Conservation (phyloP, 2,113 vertebrate genomes). For the Hipposideros armiger region DNA sequence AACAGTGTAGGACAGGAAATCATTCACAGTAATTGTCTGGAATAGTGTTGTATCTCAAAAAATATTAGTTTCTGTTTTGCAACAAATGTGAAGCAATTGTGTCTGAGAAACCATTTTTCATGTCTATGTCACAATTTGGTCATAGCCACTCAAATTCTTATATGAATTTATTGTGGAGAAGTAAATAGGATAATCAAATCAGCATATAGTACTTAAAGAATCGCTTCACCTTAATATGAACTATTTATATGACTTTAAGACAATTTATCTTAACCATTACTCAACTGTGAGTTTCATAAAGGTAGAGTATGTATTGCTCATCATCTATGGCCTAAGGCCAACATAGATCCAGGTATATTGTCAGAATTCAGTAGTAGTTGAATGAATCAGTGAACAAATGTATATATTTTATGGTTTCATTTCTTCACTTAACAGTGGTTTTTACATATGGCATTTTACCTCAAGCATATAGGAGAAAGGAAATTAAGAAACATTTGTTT, state of each 20-base stretch:
- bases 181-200: not conserved
- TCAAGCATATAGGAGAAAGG: not conserved
- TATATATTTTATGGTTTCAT: not conserved
- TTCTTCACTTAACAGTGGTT: not conserved
- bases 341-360: not conserved
- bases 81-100: slow-evolving; percentile 7
- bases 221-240: not conserved
- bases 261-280: not conserved
- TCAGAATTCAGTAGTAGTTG: not conserved
- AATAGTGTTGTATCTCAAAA: not conserved
- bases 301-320: not conserved
- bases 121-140: not conserved
- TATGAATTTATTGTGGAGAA: not conserved
- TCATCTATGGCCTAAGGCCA: not conserved
- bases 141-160: not conserved
- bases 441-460: not conserved
- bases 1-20: not conserved
- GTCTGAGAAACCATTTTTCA: not conserved
- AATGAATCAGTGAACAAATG: not conserved
- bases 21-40: not conserved
- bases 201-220: not conserved
- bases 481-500: not conserved
- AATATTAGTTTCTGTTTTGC: not conserved
- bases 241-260: not conserved
- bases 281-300: not conserved